Percentiles rank a stretch among this genome's conserved stretches.
Conservation (phyloP, 2,797 vertebrate species). For the Aulostomus chinensis region DNA sequence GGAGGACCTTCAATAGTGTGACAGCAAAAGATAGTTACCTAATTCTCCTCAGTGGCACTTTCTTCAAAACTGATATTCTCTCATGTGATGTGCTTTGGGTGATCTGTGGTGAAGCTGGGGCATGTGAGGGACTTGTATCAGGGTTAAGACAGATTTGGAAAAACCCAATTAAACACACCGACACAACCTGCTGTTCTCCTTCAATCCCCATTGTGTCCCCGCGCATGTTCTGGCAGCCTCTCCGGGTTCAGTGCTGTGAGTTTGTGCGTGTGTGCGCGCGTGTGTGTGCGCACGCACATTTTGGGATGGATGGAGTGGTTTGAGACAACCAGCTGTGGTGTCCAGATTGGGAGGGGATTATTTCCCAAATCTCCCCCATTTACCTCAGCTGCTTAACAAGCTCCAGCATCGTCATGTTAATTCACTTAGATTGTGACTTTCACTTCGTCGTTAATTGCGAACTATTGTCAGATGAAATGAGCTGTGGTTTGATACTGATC, state of each 20-base stretch:
- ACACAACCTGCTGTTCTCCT: conserved; percentile 44
- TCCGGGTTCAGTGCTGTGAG: conserved; percentile 25
- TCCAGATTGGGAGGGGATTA: conserved; percentile 79
- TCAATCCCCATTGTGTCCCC: conserved; percentile 41
- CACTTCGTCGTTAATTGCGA: conserved; percentile 42
- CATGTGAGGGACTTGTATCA: conserved; percentile 42
- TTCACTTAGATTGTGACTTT: conserved; percentile 52
- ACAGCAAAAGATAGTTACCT: conserved; percentile 31
- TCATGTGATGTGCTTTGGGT: conserved; percentile 29
- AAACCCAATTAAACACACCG: conserved; percentile 58
- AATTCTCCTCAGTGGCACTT: conserved; percentile 32
- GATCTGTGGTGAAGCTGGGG: conserved; percentile 30
- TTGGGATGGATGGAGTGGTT: conserved; percentile 48
- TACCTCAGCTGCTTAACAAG: conserved; percentile 72
- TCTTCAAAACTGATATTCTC: conserved; percentile 31
- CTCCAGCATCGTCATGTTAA: conserved; percentile 68
- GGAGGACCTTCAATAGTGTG: conserved; percentile 38
- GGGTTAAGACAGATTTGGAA: conserved; percentile 69
- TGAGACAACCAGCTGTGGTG: conserved; percentile 76
- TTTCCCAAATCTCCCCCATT: conserved; percentile 76
- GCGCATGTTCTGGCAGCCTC: conserved; percentile 49
- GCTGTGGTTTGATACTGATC: conserved; percentile 22
- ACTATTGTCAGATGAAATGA: conserved; percentile 30
- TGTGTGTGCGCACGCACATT: conserved; percentile 17
- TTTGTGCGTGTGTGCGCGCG: conserved; percentile 8